These are phyloP conservation scores for Anolis carolinensis DNA, from an alignment of 2,113 vertebrate species.

Conservation along the genomic window DNA sequence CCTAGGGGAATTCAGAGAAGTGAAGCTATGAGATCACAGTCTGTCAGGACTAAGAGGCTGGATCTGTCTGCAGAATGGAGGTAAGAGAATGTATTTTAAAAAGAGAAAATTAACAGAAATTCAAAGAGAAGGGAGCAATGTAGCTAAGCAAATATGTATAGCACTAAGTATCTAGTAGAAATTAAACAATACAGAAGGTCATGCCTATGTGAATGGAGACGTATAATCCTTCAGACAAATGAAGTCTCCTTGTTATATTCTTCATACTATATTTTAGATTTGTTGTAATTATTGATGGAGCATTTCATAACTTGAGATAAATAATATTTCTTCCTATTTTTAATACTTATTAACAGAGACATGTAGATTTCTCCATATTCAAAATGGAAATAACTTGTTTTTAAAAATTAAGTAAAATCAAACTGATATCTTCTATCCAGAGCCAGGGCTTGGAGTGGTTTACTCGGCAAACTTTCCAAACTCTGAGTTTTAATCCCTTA, in stretches of 20 bases:
- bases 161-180: slow-evolving; percentile 46
- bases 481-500: too few relatives aligned
- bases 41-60: not conserved
- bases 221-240: not conserved
- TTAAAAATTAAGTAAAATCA: too few relatives aligned
- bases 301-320: not conserved
- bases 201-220: slow-evolving; percentile 8
- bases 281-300: not conserved
- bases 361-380: too few relatives aligned
- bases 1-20: slow-evolving; percentile 11
- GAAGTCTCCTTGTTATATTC: rapidly evolving
- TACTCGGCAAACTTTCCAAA: too few relatives aligned
- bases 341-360: too few relatives aligned
- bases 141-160: slow-evolving; percentile 58
- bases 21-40: not conserved
- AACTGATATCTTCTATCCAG: too few relatives aligned
- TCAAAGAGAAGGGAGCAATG: slow-evolving; percentile 40
- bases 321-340: too few relatives aligned
- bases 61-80: not conserved
- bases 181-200: slow-evolving; percentile 37
- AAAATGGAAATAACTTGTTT: too few relatives aligned
- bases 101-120: slow-evolving; percentile 20
- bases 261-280: not conserved
- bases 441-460: too few relatives aligned
- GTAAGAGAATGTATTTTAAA: not conserved